Evolutionary conservation across 2,797 vertebrate genomes (phyloP).

Genomic region (Iguana delicatissima): DNA sequence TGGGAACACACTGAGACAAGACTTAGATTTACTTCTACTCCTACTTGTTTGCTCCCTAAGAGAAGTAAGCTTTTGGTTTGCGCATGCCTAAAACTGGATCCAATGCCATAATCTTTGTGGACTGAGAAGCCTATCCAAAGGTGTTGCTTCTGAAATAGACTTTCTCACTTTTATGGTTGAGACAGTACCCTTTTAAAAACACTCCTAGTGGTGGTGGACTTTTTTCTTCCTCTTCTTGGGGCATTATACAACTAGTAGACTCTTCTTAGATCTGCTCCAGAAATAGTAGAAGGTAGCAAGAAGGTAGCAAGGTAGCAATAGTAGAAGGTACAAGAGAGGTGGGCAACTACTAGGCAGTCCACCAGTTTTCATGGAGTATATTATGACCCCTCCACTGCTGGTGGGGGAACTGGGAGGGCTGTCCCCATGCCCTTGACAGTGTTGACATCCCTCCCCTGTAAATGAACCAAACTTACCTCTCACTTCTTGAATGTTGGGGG

Average conservation of each 20-base stretch:
- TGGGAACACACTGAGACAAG: neutral
- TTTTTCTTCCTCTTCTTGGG: neutral
- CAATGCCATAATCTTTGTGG: neutral
- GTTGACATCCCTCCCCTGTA: too few species aligned
- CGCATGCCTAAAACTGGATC: neutral
- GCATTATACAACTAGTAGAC: neutral
- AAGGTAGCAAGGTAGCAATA: neutral
- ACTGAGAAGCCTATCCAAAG: neutral
- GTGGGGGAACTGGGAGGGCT: too few species aligned
- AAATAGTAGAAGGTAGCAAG: neutral
- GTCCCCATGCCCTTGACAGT: too few species aligned
- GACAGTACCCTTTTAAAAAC: neutral
- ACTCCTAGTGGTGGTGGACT: neutral
- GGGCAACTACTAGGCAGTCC: too few species aligned
- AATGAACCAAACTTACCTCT: too few species aligned
- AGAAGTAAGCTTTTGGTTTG: neutral
- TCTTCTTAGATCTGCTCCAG: accelerated
- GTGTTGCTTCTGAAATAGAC: neutral
- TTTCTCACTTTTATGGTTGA: neutral
- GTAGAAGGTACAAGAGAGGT: neutral
- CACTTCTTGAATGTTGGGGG: too few species aligned
- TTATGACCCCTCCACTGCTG: too few species aligned
- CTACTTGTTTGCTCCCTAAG: neutral
- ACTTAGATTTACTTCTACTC: neutral
- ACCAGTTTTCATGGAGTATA: too few species aligned